phyloP scores from a whole-genome alignment of 2,888 invertebrate species.

The Dimorphilus gyrociliatus region DNA sequence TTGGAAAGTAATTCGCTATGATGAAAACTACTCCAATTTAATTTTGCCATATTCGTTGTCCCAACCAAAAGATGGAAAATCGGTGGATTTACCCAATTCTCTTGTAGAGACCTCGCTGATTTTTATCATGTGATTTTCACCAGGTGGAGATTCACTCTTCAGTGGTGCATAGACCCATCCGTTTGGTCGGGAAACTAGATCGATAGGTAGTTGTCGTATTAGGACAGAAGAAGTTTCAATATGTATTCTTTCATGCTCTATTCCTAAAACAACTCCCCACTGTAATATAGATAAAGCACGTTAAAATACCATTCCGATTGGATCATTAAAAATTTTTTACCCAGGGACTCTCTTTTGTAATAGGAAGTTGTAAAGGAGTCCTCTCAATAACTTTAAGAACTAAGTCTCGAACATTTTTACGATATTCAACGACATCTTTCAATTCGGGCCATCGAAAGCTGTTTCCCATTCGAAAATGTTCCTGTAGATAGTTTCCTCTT shows the following conservation, averaged over 20 bases:
- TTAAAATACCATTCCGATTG: neutral
- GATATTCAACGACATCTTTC: slow-evolving; percentile 22
- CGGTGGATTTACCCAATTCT: slow-evolving; percentile 25
- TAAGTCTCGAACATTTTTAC: slow-evolving; percentile 19
- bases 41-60: slow-evolving; percentile 32
- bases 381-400: slow-evolving; percentile 24
- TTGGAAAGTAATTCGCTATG: neutral
- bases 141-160: too few species aligned
- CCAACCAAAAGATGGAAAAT: slow-evolving; percentile 35
- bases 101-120: too few species aligned
- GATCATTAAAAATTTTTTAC: too few species aligned
- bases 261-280: slow-evolving; percentile 35
- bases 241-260: slow-evolving; percentile 35
- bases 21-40: slow-evolving; percentile 11
- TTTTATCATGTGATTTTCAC: too few species aligned
- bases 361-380: slow-evolving; percentile 24
- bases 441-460: slow-evolving; percentile 28
- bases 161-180: slow-evolving; percentile 27
- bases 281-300: slow-evolving; percentile 8
- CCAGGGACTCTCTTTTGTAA: slow-evolving; percentile 30
- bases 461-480: slow-evolving; percentile 31
- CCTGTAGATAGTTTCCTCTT: slow-evolving; percentile 14
- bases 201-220: slow-evolving; percentile 29
- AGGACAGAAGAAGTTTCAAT: slow-evolving; percentile 34
- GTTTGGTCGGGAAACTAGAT: slow-evolving; percentile 20